Evolutionary conservation across 53 echinoderm and acorn worm species (phyloP).

Genomic region (Temnopleurus reevesii): DNA sequence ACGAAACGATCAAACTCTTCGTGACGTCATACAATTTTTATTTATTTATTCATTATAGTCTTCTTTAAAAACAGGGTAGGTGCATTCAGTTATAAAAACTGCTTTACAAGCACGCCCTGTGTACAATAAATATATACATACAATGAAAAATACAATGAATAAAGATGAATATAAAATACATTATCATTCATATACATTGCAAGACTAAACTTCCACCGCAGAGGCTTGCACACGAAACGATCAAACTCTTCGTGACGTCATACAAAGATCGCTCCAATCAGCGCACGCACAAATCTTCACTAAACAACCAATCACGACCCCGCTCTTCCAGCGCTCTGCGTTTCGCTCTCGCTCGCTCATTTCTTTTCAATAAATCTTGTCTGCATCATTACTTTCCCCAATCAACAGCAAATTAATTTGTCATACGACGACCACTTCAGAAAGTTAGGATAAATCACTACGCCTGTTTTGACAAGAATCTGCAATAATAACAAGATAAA

Average conservation of each 20-base stretch:
- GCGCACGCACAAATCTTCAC: neutral
- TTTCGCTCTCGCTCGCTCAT: neutral
- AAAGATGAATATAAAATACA: too few species aligned
- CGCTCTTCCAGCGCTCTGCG: neutral
- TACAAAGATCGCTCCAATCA: conserved; percentile 26
- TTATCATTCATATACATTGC: neutral
- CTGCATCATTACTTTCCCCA: neutral
- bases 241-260: neutral
- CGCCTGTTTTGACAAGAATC: neutral
- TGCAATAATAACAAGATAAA: neutral
- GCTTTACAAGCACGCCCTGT: neutral
- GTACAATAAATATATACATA: too few species aligned
- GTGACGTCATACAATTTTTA: conserved; percentile 32
- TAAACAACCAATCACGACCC: neutral
- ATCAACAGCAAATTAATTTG: neutral
- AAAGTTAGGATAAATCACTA: neutral
- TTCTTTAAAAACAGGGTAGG: too few species aligned
- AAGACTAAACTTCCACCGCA: neutral
- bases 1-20: neutral
- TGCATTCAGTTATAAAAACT: too few species aligned
- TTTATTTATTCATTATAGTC: too few species aligned
- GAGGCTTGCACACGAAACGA: neutral
- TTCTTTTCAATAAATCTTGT: neutral
- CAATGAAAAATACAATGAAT: too few species aligned
- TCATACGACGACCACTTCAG: neutral